Conservation (phyloP, 1,140 invertebrate species). For the Agraylea sexmaculata region DNA sequence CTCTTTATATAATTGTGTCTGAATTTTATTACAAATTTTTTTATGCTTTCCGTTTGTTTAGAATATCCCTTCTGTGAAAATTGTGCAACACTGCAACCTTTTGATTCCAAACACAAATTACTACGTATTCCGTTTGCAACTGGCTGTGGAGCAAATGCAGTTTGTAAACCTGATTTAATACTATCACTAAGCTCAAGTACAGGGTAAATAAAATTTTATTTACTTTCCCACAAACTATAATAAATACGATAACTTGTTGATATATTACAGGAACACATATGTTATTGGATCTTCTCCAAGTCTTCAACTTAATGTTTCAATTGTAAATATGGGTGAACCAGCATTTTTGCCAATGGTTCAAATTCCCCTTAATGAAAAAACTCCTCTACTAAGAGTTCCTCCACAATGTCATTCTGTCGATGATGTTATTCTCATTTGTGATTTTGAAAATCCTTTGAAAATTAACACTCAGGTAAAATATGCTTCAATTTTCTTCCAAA, state of each 20-base stretch:
- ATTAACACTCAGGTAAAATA: conserved; percentile 5
- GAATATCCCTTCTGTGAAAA: conserved; percentile 14
- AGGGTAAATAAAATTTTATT: conserved; percentile 10
- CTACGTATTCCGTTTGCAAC: conserved; percentile 16
- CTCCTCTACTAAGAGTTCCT: conserved; percentile 14
- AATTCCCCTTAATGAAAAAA: conserved; percentile 1
- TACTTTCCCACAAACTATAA: conserved; percentile 2
- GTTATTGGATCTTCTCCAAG: conserved; percentile 12
- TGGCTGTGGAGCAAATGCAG: conserved; percentile 14
- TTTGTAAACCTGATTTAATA: conserved; percentile 16
- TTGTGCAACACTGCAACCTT: conserved; percentile 15
- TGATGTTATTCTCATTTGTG: conserved; percentile 10
- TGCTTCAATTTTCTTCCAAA: conserved; percentile 1
- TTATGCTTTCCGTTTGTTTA: conserved; percentile 12
- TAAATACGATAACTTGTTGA: background rate
- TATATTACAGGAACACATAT: conserved; percentile 14
- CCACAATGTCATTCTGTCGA: conserved; percentile 9
- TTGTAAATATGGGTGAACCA: conserved; percentile 17
- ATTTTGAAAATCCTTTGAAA: conserved; percentile 16
- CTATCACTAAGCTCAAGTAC: conserved; percentile 2
- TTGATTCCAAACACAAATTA: conserved; percentile 1
- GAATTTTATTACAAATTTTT: conserved; percentile 1
- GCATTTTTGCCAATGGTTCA: conserved; percentile 14
- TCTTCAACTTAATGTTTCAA: conserved; percentile 12
- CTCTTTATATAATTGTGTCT: background rate